These are phyloP conservation scores for Girardia tigrina DNA, from an alignment of 2,888 invertebrate species.

Conservation along the genomic window DNA sequence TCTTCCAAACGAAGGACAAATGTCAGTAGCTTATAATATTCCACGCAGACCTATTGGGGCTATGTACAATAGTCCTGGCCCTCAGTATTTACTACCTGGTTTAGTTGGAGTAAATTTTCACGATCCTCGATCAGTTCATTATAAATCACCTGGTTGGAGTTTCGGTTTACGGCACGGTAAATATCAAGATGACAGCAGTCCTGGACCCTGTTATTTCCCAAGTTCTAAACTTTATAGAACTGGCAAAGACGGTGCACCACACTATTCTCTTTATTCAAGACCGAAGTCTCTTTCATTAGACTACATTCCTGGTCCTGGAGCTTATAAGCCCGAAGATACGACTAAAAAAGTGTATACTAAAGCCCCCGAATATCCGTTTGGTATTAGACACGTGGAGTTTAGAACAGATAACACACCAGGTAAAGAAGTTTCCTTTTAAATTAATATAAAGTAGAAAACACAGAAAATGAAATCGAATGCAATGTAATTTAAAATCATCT, in stretches of 20 bases:
- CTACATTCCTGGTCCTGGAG: constrained; percentile 47
- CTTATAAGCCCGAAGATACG: constrained; percentile 44
- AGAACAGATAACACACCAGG: constrained; percentile 47
- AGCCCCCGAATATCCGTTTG: constrained; percentile 46
- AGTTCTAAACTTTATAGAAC: constrained; percentile 42
- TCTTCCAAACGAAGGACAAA: constrained; percentile 30
- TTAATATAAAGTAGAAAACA: not conserved
- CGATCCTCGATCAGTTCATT: constrained; percentile 41
- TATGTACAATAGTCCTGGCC: constrained; percentile 42
- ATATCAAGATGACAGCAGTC: constrained; percentile 37
- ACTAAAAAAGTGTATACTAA: constrained; percentile 41
- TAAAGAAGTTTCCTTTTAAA: constrained; percentile 37
- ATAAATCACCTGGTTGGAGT: constrained; percentile 39
- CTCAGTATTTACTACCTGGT: constrained; percentile 41
- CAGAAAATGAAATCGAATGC: no score
- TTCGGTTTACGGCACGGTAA: constrained; percentile 40
- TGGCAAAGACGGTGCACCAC: constrained; percentile 46
- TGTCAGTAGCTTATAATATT: constrained; percentile 41
- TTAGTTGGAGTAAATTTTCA: constrained; percentile 40
- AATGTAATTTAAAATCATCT: no score
- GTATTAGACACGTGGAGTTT: constrained; percentile 42
- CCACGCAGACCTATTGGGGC: constrained; percentile 42
- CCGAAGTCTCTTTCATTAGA: constrained; percentile 39
- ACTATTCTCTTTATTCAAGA: constrained; percentile 44
- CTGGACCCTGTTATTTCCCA: constrained; percentile 38